A percentile compares a stretch with the other conserved stretches of the same genome.
phyloP scores from a whole-genome alignment of 2,113 vertebrate genomes.

The Dendropsophus ebraccatus region DNA sequence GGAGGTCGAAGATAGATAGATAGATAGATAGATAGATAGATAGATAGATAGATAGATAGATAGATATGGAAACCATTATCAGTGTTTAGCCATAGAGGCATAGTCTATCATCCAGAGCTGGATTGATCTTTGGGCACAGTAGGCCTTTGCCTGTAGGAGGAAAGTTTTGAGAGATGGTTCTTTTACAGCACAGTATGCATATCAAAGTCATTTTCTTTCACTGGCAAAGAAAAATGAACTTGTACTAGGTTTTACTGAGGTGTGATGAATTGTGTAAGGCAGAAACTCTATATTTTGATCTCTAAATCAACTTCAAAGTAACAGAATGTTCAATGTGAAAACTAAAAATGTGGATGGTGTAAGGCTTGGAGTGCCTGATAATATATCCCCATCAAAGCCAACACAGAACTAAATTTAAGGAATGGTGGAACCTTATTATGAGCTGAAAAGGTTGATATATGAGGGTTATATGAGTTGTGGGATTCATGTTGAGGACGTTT shows the following conservation, averaged over 20 bases:
- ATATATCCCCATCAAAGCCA: neutral
- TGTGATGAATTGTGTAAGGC: conserved; percentile 11
- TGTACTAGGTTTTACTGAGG: conserved; percentile 1
- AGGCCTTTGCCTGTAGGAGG: neutral
- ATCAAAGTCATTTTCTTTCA: conserved; percentile 21
- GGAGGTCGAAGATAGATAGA: neutral
- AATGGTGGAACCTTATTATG: neutral
- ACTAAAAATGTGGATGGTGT: neutral
- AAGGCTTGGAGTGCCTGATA: neutral
- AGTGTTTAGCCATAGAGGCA: neutral
- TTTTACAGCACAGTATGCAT: conserved; percentile 1
- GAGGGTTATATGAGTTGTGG: neutral
- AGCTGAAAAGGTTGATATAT: neutral
- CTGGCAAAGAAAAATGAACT: conserved; percentile 13
- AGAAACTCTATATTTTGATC: conserved; percentile 14
- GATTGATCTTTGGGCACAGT: neutral
- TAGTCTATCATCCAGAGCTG: neutral
- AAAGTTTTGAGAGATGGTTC: conserved; percentile 5
- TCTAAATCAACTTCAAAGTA: conserved; percentile 23
- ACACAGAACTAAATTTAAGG: neutral
- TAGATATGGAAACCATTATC: neutral
- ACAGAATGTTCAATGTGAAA: neutral
- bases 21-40: neutral
- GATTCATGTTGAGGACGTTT: neutral
- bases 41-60: neutral